Conservation (phyloP, 2,113 vertebrate genomes). For the Charadrius vociferus region DNA sequence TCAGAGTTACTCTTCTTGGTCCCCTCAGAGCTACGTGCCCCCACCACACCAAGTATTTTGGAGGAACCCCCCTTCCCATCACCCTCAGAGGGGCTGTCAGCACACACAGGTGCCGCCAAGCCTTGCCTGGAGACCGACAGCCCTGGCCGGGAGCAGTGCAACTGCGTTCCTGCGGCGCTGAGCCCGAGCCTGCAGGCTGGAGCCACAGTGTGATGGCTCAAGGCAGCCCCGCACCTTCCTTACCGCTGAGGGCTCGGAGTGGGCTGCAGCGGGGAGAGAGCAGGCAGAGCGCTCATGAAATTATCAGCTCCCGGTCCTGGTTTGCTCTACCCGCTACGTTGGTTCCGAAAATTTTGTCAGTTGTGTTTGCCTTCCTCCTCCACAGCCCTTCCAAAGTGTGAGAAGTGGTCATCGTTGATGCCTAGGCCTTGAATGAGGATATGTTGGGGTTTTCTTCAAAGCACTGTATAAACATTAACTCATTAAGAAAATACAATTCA, state of each 20-base stretch:
- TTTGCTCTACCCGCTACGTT: background rate
- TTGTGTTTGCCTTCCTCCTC: background rate
- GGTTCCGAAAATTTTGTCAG: background rate
- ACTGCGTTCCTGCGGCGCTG: fast-evolving
- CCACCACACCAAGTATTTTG: background rate
- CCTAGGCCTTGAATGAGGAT: background rate
- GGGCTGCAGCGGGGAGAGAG: fast-evolving
- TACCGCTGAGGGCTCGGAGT: fast-evolving
- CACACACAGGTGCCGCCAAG: background rate
- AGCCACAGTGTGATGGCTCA: too few species aligned
- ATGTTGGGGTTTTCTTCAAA: background rate
- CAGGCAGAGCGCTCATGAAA: fast-evolving
- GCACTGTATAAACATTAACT: background rate
- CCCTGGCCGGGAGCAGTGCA: fast-evolving
- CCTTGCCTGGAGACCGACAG: background rate
- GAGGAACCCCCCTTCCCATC: background rate
- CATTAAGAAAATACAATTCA: constrained; percentile 25
- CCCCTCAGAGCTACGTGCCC: fast-evolving
- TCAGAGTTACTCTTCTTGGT: background rate
- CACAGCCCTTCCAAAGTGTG: background rate
- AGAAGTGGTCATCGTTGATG: background rate
- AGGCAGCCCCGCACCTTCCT: fast-evolving
- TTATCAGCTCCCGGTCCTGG: background rate
- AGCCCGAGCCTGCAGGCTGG: background rate
- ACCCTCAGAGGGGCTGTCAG: background rate